A percentile compares a stretch with the other conserved stretches of the same genome.
Conservation (phyloP, 2,888 invertebrate genomes). For the Incurvaria masculella region DNA sequence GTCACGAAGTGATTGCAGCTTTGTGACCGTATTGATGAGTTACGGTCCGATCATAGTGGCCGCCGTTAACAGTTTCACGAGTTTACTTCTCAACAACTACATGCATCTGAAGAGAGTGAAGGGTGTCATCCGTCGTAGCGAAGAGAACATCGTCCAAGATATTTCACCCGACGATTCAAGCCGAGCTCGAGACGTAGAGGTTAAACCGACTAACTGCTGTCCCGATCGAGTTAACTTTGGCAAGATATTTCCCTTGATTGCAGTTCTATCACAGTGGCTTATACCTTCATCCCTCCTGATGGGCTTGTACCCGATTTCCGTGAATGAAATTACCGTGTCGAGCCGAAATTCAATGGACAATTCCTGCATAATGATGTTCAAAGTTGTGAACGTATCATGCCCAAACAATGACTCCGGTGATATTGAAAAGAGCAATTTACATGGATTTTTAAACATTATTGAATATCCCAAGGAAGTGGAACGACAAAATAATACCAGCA, state of each 20-base stretch:
- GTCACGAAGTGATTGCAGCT: slow-evolving; percentile 25
- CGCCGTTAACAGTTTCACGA: slow-evolving; percentile 42
- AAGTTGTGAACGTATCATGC: slow-evolving; percentile 28
- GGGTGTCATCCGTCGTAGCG: slow-evolving; percentile 27
- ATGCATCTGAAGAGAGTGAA: slow-evolving; percentile 39
- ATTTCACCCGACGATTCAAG: slow-evolving; percentile 18
- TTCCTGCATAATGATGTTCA: slow-evolving; percentile 34
- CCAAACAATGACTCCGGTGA: neutral
- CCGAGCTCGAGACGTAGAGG: neutral
- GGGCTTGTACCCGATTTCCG: slow-evolving; percentile 37
- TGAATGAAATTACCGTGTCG: slow-evolving; percentile 25
- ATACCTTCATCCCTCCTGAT: slow-evolving; percentile 33
- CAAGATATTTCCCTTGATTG: slow-evolving; percentile 27
- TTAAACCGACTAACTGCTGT: slow-evolving; percentile 17
- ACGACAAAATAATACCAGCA: slow-evolving; percentile 14
- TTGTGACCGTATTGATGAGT: slow-evolving; percentile 28
- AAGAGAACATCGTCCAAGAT: slow-evolving; percentile 30
- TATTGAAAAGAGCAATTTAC: neutral
- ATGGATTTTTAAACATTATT: neutral
- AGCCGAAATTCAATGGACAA: slow-evolving; percentile 21
- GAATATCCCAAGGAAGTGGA: neutral
- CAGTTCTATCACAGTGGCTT: slow-evolving; percentile 38
- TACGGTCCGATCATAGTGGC: slow-evolving; percentile 42
- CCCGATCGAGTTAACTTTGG: slow-evolving; percentile 18
- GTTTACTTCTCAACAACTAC: slow-evolving; percentile 41